Conservation (phyloP, 2,797 vertebrate genomes). For the Paramormyrops hopkinsi region DNA sequence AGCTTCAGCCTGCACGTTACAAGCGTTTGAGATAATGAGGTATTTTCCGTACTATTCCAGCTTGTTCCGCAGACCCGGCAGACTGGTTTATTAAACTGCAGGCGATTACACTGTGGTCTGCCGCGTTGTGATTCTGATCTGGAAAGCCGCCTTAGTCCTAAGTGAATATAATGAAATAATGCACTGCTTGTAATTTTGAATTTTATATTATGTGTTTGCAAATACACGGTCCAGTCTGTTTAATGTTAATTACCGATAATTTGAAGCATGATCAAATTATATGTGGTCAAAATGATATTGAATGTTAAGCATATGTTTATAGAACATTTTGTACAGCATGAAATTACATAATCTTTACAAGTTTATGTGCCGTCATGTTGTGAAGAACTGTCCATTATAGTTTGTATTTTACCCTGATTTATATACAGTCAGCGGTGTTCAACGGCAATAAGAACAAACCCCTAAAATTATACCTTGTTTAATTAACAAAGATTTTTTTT, state of each 20-base stretch:
- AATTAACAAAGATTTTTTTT: not conserved
- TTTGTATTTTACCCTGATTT: not conserved
- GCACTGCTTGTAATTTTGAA: not conserved
- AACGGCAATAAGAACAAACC: not conserved
- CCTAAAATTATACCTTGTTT: not conserved
- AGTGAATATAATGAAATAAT: not conserved
- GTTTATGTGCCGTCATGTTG: not conserved
- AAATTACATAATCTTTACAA: not conserved
- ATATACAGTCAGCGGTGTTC: not conserved
- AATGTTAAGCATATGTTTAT: not conserved
- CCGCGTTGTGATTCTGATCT: not conserved
- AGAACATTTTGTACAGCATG: not conserved
- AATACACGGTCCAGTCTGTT: not conserved
- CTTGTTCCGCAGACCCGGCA: not conserved
- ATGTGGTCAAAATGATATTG: not conserved
- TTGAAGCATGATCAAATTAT: not conserved
- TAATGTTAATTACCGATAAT: not conserved
- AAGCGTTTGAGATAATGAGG: not conserved
- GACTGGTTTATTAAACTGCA: not conserved
- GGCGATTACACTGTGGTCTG: not conserved
- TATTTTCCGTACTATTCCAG: not conserved
- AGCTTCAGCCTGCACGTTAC: not conserved
- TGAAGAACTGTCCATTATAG: not conserved
- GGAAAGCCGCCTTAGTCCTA: not conserved
- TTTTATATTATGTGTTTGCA: not conserved